phyloP scores from a whole-genome alignment of 1,140 invertebrate genomes.

The Rhagoletis pomonella region DNA sequence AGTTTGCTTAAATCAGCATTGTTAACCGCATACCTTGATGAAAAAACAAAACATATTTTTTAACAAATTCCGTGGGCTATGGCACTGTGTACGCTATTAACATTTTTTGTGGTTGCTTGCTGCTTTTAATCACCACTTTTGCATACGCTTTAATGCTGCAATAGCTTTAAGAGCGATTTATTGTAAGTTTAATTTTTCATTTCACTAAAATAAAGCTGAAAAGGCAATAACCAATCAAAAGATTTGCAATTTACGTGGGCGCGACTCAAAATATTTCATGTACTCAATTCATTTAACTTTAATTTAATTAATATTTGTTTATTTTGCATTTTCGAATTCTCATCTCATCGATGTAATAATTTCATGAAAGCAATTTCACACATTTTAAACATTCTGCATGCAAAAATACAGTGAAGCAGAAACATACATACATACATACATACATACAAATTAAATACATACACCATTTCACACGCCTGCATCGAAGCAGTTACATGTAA shows the following conservation, averaged over 20 bases:
- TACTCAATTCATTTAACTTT: too few relatives aligned
- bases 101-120: slow-evolving; percentile 9
- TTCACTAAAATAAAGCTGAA: not conserved
- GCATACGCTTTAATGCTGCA: not conserved
- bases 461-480: not conserved
- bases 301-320: too few relatives aligned
- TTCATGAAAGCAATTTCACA: not conserved
- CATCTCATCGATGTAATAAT: slow-evolving; percentile 4
- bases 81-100: slow-evolving; percentile 31
- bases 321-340: not conserved
- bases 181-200: not conserved
- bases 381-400: slow-evolving; percentile 6
- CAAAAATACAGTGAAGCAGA: not conserved
- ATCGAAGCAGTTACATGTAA: not conserved
- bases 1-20: not conserved
- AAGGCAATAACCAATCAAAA: too few relatives aligned
- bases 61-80: not conserved
- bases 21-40: not conserved
- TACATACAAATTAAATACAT: not conserved
- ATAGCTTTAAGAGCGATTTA: not conserved
- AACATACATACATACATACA: too few relatives aligned
- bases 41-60: not conserved
- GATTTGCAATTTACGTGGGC: not conserved
- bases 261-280: too few relatives aligned
- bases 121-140: not conserved